Evolutionary conservation across 2,797 vertebrate species (phyloP).

Genomic region (Anguilla marmorata): DNA sequence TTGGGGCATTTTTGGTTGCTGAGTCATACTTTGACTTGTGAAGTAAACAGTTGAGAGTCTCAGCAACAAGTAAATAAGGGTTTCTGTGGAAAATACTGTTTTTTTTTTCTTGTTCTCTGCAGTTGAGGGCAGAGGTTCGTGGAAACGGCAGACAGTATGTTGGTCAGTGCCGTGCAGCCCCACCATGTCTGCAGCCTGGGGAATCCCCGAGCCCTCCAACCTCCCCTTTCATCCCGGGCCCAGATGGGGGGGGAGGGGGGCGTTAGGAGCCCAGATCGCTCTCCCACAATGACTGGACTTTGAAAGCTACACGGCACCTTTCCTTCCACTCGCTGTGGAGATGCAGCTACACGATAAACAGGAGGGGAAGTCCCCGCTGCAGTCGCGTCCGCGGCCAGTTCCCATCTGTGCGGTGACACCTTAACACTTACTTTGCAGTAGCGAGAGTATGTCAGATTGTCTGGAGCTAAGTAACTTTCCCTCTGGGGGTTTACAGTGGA

Average conservation of each 20-base stretch:
- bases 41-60: conserved; percentile 45
- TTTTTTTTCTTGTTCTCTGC: conserved; percentile 27
- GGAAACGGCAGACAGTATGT: conserved; percentile 25
- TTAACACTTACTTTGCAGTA: conserved; percentile 9
- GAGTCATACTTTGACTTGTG: conserved; percentile 50
- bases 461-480: conserved; percentile 7
- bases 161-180: conserved; percentile 31
- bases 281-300: conserved; percentile 55
- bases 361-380: conserved; percentile 24
- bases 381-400: not conserved
- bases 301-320: not conserved
- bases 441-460: not conserved
- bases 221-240: conserved; percentile 28
- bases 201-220: not conserved
- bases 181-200: not conserved
- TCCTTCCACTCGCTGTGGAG: conserved; percentile 9
- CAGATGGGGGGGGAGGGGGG: conserved; percentile 39
- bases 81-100: conserved; percentile 49
- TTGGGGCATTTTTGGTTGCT: conserved; percentile 50
- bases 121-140: conserved; percentile 25
- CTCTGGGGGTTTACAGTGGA: conserved; percentile 3
- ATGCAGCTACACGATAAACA: not conserved
- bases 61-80: conserved; percentile 48
- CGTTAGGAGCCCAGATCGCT: conserved; percentile 52
- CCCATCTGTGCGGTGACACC: not conserved